Conservation (phyloP, 2,113 vertebrate species). For the Stictonetta naevosa region DNA sequence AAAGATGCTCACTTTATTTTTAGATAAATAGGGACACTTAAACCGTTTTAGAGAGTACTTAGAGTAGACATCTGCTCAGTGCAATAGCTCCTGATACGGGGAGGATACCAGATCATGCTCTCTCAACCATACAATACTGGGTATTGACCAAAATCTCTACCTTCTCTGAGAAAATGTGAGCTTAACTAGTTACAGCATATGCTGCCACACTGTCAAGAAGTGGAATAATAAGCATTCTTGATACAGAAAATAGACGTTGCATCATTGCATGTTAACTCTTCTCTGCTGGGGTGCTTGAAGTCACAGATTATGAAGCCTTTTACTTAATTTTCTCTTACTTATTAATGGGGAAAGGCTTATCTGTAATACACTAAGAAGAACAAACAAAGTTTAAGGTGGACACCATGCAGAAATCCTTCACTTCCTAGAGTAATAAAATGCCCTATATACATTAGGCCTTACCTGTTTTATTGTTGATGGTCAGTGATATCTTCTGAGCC, state of each 20-base stretch:
- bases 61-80: neutral
- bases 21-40: neutral
- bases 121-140: rapidly evolving
- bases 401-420: neutral
- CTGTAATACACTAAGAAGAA: neutral
- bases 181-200: neutral
- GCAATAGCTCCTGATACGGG: neutral
- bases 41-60: neutral
- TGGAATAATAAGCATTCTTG: neutral
- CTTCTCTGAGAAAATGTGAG: neutral
- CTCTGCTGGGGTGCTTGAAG: neutral
- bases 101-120: neutral
- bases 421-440: neutral
- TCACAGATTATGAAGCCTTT: neutral
- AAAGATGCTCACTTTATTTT: neutral
- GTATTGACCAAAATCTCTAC: neutral
- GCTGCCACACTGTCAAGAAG: neutral
- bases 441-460: neutral
- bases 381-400: neutral
- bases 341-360: neutral
- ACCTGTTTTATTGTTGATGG: neutral
- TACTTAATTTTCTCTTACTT: neutral
- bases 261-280: neutral
- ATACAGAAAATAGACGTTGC: neutral
- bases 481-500: neutral